Base-by-base conservation (phyloP, 2,888 invertebrate genomes). In the Zeuzera pyrina region DNA sequence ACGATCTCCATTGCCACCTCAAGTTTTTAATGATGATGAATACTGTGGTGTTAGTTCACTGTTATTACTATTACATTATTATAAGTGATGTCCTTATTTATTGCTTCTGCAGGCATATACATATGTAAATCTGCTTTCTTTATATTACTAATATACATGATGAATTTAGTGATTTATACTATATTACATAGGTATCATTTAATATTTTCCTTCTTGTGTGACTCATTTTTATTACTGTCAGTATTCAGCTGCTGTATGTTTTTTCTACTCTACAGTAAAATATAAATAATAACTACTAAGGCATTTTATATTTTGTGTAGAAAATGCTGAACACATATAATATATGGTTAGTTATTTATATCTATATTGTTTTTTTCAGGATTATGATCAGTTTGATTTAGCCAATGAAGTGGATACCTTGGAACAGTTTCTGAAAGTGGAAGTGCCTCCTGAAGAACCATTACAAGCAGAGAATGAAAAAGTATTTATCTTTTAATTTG, bases 341-440 rank as follows among this genome's bases (percentile, higher is more conserved):
- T 22, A n/a, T n/a, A n/a, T n/a, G n/a, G n/a, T 22, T 21, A 22
- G 11, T 22, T 22, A 10, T 11, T 22, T 10, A 22, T 22, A 22
- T 22, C n/a, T 21, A 21, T 34, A 33, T 43, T 45, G n/a, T 49
- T 39, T 37, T 46, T 73, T 73, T 38, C 73, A 95, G 94, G 96
- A 97, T 71, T 97, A 95, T 74, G 95, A 96, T 65, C 91, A 89
- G 57, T 96, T 97, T 77, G 94, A 95, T 71, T 78, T 93, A 76
- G 91, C 95, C 12, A 93, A 95, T 77, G 97, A 97, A 86, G 87
- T 91, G 47, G 95, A 97, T 60, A 91, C 91, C 48, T 84, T 97
- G 73, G 94, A 95, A 65, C 90, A 91, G 62, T 97, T 97, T 67
- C 77, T 96, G 37, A 94, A 94, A 73, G 62, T 93, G 47, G 88